phyloP scores from a whole-genome alignment of 2,797 vertebrate genomes.

The Sylvilagus floridanus region DNA sequence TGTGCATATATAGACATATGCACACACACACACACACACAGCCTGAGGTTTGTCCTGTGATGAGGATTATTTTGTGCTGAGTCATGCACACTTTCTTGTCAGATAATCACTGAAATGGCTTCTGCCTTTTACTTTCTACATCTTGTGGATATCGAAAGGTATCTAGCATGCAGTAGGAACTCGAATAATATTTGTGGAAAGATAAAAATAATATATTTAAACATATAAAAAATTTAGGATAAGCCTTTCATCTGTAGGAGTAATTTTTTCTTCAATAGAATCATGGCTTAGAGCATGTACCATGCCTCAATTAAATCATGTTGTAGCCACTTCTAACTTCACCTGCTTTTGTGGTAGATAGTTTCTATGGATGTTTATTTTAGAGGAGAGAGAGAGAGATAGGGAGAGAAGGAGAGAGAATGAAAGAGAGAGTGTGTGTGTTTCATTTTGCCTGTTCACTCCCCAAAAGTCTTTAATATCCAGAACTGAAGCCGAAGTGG shows the following conservation, averaged over 20 bases:
- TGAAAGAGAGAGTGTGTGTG: too few species aligned
- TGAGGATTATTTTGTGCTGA: background rate
- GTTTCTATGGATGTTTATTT: too few species aligned
- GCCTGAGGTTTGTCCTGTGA: background rate
- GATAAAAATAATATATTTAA: background rate
- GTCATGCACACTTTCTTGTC: background rate
- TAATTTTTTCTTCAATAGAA: too few species aligned
- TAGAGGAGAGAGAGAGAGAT: too few species aligned
- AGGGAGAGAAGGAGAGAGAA: too few species aligned
- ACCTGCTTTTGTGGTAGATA: background rate
- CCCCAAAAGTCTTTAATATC: too few species aligned
- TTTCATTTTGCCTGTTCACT: too few species aligned
- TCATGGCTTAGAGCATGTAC: background rate
- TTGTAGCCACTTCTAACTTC: background rate
- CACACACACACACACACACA: background rate
- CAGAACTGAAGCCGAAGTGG: too few species aligned
- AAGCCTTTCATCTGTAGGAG: background rate
- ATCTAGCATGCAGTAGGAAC: background rate
- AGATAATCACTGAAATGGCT: background rate
- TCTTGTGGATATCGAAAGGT: background rate
- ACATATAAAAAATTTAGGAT: conserved; percentile 41
- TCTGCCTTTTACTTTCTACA: background rate
- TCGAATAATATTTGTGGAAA: conserved; percentile 33
- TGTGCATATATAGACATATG: background rate
- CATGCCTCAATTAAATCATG: background rate